Evolutionary conservation across 2,797 vertebrate species (phyloP).

Genomic region (Protonibea diacanthus): DNA sequence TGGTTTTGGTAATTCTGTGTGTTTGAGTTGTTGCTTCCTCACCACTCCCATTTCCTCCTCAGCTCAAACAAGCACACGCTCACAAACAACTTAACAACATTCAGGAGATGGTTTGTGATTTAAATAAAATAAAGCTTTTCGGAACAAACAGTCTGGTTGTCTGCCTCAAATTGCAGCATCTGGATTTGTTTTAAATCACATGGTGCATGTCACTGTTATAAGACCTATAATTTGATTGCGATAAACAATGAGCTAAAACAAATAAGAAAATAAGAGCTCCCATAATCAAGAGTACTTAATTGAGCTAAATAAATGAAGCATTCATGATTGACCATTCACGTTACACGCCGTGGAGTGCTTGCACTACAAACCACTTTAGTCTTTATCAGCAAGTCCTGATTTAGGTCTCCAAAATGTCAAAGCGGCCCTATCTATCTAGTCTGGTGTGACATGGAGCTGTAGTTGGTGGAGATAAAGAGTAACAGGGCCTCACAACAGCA

Average conservation of each 20-base stretch:
- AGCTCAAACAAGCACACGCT: not conserved
- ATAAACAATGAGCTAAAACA: not conserved
- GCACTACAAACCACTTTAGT: not conserved
- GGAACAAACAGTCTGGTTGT: not conserved
- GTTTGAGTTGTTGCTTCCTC: not conserved
- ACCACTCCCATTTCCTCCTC: not conserved
- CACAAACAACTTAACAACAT: not conserved
- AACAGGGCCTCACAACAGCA: constrained; percentile 18
- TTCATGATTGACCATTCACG: not conserved
- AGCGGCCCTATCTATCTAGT: constrained; percentile 27
- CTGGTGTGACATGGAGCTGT: constrained; percentile 19
- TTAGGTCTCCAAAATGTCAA: constrained; percentile 11
- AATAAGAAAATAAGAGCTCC: not conserved
- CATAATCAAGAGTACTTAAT: constrained; percentile 1
- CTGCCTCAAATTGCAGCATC: not conserved
- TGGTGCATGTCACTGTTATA: not conserved
- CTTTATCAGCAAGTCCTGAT: constrained; percentile 32
- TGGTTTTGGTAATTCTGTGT: not conserved
- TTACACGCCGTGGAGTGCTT: not conserved
- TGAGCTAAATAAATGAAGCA: constrained; percentile 19
- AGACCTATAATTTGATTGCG: not conserved
- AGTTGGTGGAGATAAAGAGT: constrained; percentile 50
- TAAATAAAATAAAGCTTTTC: constrained; percentile 10
- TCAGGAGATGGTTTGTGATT: not conserved
- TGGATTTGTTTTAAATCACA: constrained; percentile 33